Evolutionary conservation across 1,140 invertebrate genomes (phyloP), one percentile per base, ranked within the genome.

Genomic region (Drosophila willistoni): DNA sequence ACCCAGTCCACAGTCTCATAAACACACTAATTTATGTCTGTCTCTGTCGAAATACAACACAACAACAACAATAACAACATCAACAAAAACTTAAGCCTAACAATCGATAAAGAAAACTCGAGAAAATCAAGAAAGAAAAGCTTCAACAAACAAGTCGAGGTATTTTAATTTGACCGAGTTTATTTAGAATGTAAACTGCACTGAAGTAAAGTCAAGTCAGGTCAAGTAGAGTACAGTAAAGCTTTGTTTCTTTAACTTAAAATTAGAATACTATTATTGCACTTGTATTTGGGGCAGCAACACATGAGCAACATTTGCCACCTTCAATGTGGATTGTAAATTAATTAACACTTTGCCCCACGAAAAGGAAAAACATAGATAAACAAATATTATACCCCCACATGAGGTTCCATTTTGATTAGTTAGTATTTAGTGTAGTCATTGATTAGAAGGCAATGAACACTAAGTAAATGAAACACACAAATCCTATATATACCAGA

Each of bases 21-120:
- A 86, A 87, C 83, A 69, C 44, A 83, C 70, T 87, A 79, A 82
- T 73, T 87, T 83, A 86, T 86, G 73, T 76, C 64, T 71, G 62
- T 72, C 71, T 72, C 64, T 54, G 71, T 66, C 57, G 29, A 42
- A 59, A 33, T n/a, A 57, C 19, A 54, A 36, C 63, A 66, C 36
- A 39, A 39, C 36, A 13, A 13, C 10, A 59, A 59, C 55, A 59
- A 14, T 6, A 60, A 51, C 13, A 34, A 74, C 34, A 36, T 36
- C 54, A 57, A 55, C 36, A 64, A 64, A 73, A 72, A 56, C 39
- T 63, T 44, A 62, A 36, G 56, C 33, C 29, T 57, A 34, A 34
- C 55, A 57, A 57, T 57, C 44, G 44, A 34, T 2, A 34, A 57
- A 17, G 25, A 34, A 57, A 34, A 57, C 9, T 34, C 12, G 25